Base-by-base conservation (phyloP, 2,797 vertebrate species). In the Hypotaenidia okinawae region DNA sequence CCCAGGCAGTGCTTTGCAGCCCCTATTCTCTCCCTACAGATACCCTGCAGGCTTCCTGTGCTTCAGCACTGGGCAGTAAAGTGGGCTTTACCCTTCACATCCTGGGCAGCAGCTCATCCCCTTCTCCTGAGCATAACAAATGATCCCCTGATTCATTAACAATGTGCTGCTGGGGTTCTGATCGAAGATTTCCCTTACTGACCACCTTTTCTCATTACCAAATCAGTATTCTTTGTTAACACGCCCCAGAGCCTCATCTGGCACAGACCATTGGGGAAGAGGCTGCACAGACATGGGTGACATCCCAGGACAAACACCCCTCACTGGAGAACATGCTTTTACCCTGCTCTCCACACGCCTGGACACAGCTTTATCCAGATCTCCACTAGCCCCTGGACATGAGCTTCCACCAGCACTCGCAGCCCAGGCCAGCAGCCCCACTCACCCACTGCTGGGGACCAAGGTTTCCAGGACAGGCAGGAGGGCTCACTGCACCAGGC, bases 121-220 rank as follows among this genome's bases (percentile, higher is more conserved):
- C 73, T 45, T 30, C 47, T 57, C 23, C 62, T 39, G 33, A 86
- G 32, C 28, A 11, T 4, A 33, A 14, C 37, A 61, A 57, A 35
- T 1, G 3, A 35, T 66, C 68, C 68, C 58, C 66, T 5, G 1
- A 28, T 22, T 77, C 45, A n/a, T 41, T 69, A 91, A 27, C 52
- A 75, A 51, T 54, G 6, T 8, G 8, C 61, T 88, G 39, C 78
- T 89, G 81, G 69, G 78, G 91, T 96, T 92, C 67, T n/a, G 55
- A 67, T 59, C 61, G 79, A 96, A 76, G 35, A 28, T 67, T 70
- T 84, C 59, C 47, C 75, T 90, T 43, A 61, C 51, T 84, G 76
- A 85, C 55, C 57, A 74, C 67, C 67, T 84, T 62, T 75, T 84
- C 39, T 74, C 91, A 66, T 83, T n/a, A 33, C 49, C 77, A 82